phyloP scores from a whole-genome alignment of 1,140 invertebrate species.

The Amyelois transitella region DNA sequence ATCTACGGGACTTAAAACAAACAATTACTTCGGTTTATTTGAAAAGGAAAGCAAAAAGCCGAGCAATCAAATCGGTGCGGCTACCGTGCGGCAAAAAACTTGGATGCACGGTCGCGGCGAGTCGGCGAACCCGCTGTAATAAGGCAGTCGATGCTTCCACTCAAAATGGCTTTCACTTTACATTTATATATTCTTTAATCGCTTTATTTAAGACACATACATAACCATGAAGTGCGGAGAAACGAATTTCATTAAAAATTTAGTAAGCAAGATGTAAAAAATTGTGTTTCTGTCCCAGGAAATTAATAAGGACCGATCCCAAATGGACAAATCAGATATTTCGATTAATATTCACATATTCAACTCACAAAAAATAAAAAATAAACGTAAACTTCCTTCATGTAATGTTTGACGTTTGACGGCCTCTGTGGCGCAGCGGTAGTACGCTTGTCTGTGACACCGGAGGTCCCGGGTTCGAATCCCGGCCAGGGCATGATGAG shows the following conservation, averaged over 20 bases:
- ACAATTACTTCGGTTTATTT: slow-evolving; percentile 71
- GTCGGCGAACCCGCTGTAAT: slow-evolving; percentile 31
- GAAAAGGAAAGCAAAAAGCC: slow-evolving; percentile 61
- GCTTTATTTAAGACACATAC: slow-evolving; percentile 1
- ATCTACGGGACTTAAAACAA: slow-evolving; percentile 68
- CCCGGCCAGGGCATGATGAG: no score
- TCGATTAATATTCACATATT: no score
- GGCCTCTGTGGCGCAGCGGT: no score
- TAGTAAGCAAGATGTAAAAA: neutral
- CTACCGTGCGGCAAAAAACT: slow-evolving; percentile 58
- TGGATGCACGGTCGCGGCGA: slow-evolving; percentile 32
- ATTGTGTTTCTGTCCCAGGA: neutral
- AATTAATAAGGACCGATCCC: neutral
- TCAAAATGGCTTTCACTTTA: slow-evolving; percentile 12
- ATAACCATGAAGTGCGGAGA: slow-evolving; percentile 1
- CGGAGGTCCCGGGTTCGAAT: no score
- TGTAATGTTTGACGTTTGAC: no score
- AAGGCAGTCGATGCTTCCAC: slow-evolving; percentile 39
- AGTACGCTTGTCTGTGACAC: no score
- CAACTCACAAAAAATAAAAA: no score
- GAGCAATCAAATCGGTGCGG: slow-evolving; percentile 65
- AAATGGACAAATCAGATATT: no score
- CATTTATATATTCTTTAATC: slow-evolving; percentile 2
- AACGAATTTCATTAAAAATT: slow-evolving; percentile 4
- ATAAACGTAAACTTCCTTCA: no score